Evolutionary conservation across 2,797 vertebrate genomes (phyloP).

Genomic region (Cetoscarus ocellatus): DNA sequence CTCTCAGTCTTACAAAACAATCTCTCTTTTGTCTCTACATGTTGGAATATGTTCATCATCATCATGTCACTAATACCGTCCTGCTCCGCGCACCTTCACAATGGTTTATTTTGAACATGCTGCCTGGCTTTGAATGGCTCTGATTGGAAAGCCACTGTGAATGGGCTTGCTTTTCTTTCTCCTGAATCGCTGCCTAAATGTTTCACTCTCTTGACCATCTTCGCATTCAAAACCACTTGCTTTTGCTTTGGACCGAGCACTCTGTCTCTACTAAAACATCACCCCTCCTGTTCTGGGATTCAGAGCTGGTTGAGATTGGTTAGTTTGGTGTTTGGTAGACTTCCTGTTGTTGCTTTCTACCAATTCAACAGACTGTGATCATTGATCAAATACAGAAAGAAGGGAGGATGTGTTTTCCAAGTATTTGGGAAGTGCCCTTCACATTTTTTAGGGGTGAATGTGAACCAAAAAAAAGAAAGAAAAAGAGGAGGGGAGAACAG

Average conservation of each 20-base stretch:
- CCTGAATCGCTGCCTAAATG: constrained; percentile 23
- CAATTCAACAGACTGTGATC: constrained; percentile 24
- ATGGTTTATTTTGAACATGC: constrained; percentile 12
- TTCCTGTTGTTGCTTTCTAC: constrained; percentile 8
- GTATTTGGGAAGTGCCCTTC: constrained; percentile 29
- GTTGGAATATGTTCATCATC: constrained; percentile 29
- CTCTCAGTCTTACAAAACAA: constrained; percentile 8
- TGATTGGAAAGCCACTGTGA: constrained; percentile 16
- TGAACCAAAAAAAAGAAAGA: constrained; percentile 10
- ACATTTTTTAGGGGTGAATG: constrained; percentile 56
- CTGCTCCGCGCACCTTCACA: constrained; percentile 24
- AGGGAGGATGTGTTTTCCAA: constrained; percentile 54
- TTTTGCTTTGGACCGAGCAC: constrained; percentile 19
- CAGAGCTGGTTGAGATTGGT: constrained; percentile 15
- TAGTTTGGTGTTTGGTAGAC: not conserved
- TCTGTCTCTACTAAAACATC: constrained; percentile 24
- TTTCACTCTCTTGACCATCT: constrained; percentile 6
- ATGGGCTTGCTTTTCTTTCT: constrained; percentile 29
- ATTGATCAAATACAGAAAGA: constrained; percentile 15
- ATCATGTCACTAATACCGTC: constrained; percentile 9
- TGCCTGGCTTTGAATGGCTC: constrained; percentile 49
- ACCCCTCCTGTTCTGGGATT: constrained; percentile 4
- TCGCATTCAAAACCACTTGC: constrained; percentile 15
- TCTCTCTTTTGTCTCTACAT: constrained; percentile 28
- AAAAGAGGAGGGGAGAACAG: not conserved